Percentiles rank a stretch among this genome's conserved stretches.
These are phyloP conservation scores for Oegoconia quadripuncta DNA, from an alignment of 2,888 invertebrate genomes.

Conservation along the genomic window DNA sequence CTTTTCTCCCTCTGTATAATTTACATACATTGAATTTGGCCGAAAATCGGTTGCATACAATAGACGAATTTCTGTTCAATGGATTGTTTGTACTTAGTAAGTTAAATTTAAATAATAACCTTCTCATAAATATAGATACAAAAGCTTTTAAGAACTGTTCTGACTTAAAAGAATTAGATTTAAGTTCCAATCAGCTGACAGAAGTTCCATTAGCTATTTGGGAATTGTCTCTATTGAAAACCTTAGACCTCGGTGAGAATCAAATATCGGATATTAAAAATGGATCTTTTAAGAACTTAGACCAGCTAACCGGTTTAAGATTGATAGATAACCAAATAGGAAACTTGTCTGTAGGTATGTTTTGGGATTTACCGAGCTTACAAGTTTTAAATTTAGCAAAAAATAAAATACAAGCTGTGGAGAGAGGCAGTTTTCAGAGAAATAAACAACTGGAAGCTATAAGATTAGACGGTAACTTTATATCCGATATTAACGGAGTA, in stretches of 20 bases:
- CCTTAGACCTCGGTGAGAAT: slow-evolving; percentile 95
- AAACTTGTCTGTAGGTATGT: slow-evolving; percentile 90
- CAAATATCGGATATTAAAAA: slow-evolving; percentile 90
- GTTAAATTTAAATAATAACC: slow-evolving; percentile 91
- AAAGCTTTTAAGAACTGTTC: slow-evolving; percentile 93
- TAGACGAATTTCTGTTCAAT: slow-evolving; percentile 89
- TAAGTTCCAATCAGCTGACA: slow-evolving; percentile 90
- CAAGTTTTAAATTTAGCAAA: slow-evolving; percentile 93
- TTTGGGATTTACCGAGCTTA: slow-evolving; percentile 89
- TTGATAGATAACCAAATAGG: slow-evolving; percentile 94
- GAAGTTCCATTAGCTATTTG: slow-evolving; percentile 90
- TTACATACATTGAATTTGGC: slow-evolving; percentile 93
- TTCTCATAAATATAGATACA: slow-evolving; percentile 86
- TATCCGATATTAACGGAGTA: slow-evolving; percentile 93
- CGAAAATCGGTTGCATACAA: slow-evolving; percentile 90
- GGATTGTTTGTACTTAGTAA: slow-evolving; percentile 91
- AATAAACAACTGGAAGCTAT: slow-evolving; percentile 92
- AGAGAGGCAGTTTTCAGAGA: slow-evolving; percentile 89
- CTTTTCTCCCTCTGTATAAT: slow-evolving; percentile 92
- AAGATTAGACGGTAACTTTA: slow-evolving; percentile 91
- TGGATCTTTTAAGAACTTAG: slow-evolving; percentile 90
- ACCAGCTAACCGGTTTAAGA: slow-evolving; percentile 91
- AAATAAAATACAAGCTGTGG: slow-evolving; percentile 91
- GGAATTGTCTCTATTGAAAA: slow-evolving; percentile 89
- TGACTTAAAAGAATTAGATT: slow-evolving; percentile 91